phyloP scores from a whole-genome alignment of 30 jellyfish, hydroid and myxozoan genomes.

The Phacellophora camtschatica region DNA sequence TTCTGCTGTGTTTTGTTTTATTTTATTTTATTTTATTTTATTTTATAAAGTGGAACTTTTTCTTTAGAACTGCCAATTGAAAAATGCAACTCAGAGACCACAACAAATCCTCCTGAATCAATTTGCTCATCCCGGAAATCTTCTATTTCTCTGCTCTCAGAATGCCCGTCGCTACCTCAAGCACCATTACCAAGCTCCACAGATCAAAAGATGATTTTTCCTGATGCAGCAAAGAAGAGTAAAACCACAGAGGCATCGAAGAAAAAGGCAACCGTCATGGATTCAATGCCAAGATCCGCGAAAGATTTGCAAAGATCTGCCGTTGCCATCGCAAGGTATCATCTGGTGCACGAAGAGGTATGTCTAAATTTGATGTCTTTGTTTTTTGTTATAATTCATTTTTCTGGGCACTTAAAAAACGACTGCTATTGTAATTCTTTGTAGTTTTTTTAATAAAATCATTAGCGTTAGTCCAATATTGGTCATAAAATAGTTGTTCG shows the following conservation, averaged over 20 bases:
- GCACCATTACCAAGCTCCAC: background rate
- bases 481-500: too few relatives aligned
- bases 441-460: too few relatives aligned
- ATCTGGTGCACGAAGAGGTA: constrained; percentile 55
- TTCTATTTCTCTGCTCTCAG: constrained; percentile 13
- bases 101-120: background rate
- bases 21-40: too few relatives aligned
- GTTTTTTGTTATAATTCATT: background rate
- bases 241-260: background rate
- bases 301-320: constrained; percentile 63
- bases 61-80: too few relatives aligned
- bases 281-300: constrained; percentile 53
- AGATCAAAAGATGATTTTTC: background rate
- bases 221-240: background rate
- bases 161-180: background rate
- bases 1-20: too few relatives aligned
- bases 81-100: background rate
- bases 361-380: background rate
- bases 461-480: too few relatives aligned
- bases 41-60: too few relatives aligned
- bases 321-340: constrained; percentile 61
- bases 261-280: constrained; percentile 18
- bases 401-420: too few relatives aligned
- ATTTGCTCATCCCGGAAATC: constrained; percentile 20
- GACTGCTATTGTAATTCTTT: too few relatives aligned